Conservation (phyloP, 1,140 invertebrate species). For the Drosophila tani region DNA sequence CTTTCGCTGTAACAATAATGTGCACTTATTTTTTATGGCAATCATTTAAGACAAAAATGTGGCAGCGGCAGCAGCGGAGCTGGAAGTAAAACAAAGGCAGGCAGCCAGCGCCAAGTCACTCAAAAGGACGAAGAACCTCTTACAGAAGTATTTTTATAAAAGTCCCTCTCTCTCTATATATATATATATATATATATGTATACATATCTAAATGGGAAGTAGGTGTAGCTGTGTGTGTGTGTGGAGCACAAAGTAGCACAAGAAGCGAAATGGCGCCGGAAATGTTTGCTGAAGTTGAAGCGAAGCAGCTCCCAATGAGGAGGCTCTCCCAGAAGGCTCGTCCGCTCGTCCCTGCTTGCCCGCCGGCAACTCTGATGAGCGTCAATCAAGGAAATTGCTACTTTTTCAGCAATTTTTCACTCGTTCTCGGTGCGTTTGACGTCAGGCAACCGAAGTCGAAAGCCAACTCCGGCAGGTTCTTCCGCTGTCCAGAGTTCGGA, state of each 20-base stretch:
- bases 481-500: neutral
- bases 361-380: conserved; percentile 64
- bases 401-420: conserved; percentile 79
- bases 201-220: neutral
- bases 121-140: conserved; percentile 33
- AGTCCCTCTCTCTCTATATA: conserved; percentile 19
- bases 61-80: conserved; percentile 60
- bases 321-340: conserved; percentile 12
- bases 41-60: conserved; percentile 83
- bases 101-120: conserved; percentile 52
- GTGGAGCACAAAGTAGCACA: conserved; percentile 47
- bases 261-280: conserved; percentile 68
- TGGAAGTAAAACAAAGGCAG: conserved; percentile 72
- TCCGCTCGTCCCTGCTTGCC: neutral
- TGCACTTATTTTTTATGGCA: conserved; percentile 83
- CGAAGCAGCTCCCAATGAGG: conserved; percentile 40
- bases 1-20: conserved; percentile 72
- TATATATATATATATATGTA: conserved; percentile 1
- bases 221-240: neutral
- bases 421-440: conserved; percentile 46
- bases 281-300: conserved; percentile 64
- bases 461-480: conserved; percentile 13
- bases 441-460: conserved; percentile 18
- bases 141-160: conserved; percentile 53
- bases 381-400: conserved; percentile 82